These are phyloP conservation scores for Spilosoma lubricipeda DNA, from an alignment of 2,888 invertebrate genomes.

Conservation along the genomic window DNA sequence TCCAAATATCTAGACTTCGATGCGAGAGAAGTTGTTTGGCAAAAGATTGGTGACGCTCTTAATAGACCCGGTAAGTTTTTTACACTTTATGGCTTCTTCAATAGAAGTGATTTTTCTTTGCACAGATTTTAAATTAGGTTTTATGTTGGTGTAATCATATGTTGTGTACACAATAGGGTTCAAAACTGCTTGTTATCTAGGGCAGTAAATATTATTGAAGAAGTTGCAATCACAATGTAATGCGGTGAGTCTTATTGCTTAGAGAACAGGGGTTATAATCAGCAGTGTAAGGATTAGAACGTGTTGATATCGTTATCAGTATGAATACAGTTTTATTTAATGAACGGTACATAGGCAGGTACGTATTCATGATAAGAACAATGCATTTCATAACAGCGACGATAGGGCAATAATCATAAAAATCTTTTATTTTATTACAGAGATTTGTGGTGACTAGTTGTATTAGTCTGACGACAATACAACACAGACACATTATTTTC, in stretches of 20 bases:
- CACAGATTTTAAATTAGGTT: not conserved
- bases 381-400: not conserved
- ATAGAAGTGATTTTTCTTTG: constrained; percentile 6
- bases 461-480: too few species aligned
- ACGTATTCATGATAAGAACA: not conserved
- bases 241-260: constrained; percentile 6
- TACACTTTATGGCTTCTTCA: not conserved
- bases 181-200: constrained; percentile 8
- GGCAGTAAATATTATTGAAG: constrained; percentile 1
- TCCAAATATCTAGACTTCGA: constrained; percentile 72
- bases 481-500: too few species aligned
- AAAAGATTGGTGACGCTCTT: constrained; percentile 74
- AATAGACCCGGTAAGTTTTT: constrained; percentile 71
- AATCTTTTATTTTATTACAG: not conserved
- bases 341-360: too few species aligned
- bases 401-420: not conserved
- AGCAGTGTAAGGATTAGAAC: not conserved
- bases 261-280: constrained; percentile 1
- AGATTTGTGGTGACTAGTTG: not conserved
- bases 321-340: not conserved
- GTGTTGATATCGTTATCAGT: constrained; percentile 14
- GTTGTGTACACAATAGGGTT: not conserved
- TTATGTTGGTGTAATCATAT: not conserved
- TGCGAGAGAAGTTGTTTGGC: constrained; percentile 75
- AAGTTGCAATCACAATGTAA: not conserved